A percentile compares a stretch with the other conserved stretches of the same genome.
Evolutionary conservation across 2,113 vertebrate genomes (phyloP).

Genomic region (Scophthalmus maximus): DNA sequence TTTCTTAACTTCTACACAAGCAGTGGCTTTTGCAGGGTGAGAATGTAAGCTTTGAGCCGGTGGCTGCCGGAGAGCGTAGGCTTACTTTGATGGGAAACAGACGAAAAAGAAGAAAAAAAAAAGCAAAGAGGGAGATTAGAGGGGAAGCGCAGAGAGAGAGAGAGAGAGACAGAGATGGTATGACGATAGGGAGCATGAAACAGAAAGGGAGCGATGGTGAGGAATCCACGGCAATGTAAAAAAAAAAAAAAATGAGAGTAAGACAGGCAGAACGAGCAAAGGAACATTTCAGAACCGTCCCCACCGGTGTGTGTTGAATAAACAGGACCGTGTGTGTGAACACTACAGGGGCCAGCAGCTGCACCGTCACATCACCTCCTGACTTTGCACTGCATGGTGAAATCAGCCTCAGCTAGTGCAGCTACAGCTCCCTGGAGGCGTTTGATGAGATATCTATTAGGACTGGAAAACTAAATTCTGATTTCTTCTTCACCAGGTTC

Average conservation of each 20-base stretch:
- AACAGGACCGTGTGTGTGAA: constrained; percentile 55
- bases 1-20: constrained; percentile 37
- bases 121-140: constrained; percentile 41
- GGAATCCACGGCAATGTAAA: constrained; percentile 12
- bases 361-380: constrained; percentile 52
- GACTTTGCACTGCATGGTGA: constrained; percentile 7
- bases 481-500: neutral
- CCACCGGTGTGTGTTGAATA: constrained; percentile 41
- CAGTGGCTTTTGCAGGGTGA: constrained; percentile 56
- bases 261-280: neutral
- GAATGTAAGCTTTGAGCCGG: constrained; percentile 65
- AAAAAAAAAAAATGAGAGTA: neutral
- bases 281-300: constrained; percentile 30
- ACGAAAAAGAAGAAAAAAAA: constrained; percentile 8
- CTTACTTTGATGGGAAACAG: constrained; percentile 70
- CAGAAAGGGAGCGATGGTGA: neutral
- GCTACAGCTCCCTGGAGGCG: neutral
- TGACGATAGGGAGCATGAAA: constrained; percentile 27
- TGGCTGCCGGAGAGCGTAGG: constrained; percentile 44
- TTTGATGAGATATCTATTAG: neutral
- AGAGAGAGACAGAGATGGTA: constrained; percentile 37
- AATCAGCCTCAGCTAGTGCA: constrained; percentile 31
- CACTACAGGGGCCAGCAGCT: constrained; percentile 55
- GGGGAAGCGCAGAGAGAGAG: constrained; percentile 23
- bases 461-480: neutral